Percentiles rank a stretch among this genome's conserved stretches.
These are phyloP conservation scores for Myotis planiceps DNA, from an alignment of 2,797 vertebrate genomes.

Conservation along the genomic window DNA sequence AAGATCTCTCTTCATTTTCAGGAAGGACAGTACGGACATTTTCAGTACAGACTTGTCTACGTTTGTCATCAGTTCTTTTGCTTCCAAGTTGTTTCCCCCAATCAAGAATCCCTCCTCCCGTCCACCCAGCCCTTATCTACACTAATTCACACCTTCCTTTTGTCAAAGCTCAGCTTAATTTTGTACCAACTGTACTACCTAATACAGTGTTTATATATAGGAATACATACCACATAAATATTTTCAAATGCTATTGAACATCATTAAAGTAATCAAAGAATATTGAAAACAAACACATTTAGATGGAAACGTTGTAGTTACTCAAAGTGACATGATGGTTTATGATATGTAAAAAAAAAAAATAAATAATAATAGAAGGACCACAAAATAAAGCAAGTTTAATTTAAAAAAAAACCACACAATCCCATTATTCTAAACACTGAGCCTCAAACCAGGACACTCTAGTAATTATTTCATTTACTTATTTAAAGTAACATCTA, in stretches of 20 bases:
- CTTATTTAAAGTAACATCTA: not conserved
- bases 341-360: not conserved
- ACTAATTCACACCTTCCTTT: not conserved
- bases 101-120: not conserved
- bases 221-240: not conserved
- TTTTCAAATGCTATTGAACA: not conserved
- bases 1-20: not conserved
- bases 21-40: not conserved
- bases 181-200: not conserved
- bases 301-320: constrained; percentile 18
- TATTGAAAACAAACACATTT: not conserved
- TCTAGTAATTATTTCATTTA: not conserved
- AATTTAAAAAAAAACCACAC: not conserved
- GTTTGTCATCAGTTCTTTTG: not conserved
- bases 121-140: not conserved
- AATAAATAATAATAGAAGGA: not conserved
- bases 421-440: constrained; percentile 21
- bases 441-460: not conserved
- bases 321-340: not conserved
- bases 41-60: not conserved
- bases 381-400: constrained; percentile 30
- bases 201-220: not conserved
- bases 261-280: not conserved
- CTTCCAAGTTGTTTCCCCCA: not conserved
- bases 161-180: not conserved